phyloP scores from a whole-genome alignment of 2,113 vertebrate species.

The Chionis minor region DNA sequence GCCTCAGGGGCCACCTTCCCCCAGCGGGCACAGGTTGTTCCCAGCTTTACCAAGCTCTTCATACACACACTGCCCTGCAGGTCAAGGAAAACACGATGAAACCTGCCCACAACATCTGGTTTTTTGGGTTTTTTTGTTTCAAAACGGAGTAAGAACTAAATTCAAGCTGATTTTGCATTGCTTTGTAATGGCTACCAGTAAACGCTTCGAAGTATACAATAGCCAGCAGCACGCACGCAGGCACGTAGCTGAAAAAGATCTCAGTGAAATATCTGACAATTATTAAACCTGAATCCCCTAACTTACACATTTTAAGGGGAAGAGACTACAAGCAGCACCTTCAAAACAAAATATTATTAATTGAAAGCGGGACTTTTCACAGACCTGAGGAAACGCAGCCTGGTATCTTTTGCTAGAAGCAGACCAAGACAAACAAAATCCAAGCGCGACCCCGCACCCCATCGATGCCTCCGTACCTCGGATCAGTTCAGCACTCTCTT shows the following conservation, averaged over 20 bases:
- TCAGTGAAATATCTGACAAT: not conserved
- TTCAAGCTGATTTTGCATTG: not conserved
- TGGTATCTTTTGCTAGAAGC: not conserved
- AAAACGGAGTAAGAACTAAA: not conserved
- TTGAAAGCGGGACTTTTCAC: not conserved
- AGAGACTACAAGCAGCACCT: not conserved
- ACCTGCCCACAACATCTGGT: rapidly evolving
- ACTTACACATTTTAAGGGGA: not conserved
- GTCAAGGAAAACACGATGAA: not conserved
- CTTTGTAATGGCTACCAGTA: not conserved
- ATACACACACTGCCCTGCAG: rapidly evolving
- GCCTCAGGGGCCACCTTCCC: not conserved
- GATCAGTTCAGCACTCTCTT: not conserved
- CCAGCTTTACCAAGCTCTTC: not conserved
- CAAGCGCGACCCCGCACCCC: not conserved
- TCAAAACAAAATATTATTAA: not conserved
- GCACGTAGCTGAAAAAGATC: rapidly evolving
- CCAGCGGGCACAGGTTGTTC: not conserved
- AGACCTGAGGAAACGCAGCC: not conserved
- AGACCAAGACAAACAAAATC: not conserved
- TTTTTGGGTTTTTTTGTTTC: not conserved
- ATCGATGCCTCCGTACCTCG: not conserved
- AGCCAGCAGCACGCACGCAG: not conserved
- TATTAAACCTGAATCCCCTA: not conserved
- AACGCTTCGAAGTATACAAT: not conserved